phyloP scores from a whole-genome alignment of 1,140 invertebrate species.

The Caenorhabditis brenneri region DNA sequence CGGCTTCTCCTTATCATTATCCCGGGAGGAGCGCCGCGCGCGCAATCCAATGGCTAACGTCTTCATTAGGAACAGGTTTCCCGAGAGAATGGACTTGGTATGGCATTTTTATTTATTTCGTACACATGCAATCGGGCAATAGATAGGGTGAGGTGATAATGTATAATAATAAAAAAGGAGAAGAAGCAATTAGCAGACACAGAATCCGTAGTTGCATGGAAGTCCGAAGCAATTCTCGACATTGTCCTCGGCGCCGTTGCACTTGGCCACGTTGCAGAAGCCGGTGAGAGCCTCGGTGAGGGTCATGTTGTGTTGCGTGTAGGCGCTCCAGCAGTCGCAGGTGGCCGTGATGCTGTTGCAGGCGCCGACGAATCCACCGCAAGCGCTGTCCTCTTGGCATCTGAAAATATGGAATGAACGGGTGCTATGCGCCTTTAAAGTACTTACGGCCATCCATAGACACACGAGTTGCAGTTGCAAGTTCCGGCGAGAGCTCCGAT shows the following conservation, averaged over 20 bases:
- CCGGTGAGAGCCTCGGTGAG: neutral
- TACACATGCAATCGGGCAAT: neutral
- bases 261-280: slow-evolving; percentile 23
- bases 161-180: neutral
- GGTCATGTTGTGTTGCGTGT: slow-evolving; percentile 2
- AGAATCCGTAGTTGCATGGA: slow-evolving; percentile 31
- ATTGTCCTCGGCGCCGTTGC: neutral
- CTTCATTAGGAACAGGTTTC: too few species aligned
- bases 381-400: slow-evolving; percentile 35
- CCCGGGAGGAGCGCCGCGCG: too few species aligned
- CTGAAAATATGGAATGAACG: neutral
- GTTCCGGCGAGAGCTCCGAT: slow-evolving; percentile 27
- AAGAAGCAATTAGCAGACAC: neutral
- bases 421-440: too few species aligned
- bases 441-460: slow-evolving; percentile 23
- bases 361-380: slow-evolving; percentile 10
- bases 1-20: too few species aligned
- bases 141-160: neutral
- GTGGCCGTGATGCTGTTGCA: neutral
- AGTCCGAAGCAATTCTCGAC: slow-evolving; percentile 29
- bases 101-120: neutral
- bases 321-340: slow-evolving; percentile 11
- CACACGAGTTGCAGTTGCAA: slow-evolving; percentile 23
- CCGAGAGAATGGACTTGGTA: too few species aligned
- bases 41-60: too few species aligned